Percentiles rank a stretch among this genome's conserved stretches.
phyloP scores from a whole-genome alignment of 2,888 invertebrate genomes.

The Epinotia brunnichana region DNA sequence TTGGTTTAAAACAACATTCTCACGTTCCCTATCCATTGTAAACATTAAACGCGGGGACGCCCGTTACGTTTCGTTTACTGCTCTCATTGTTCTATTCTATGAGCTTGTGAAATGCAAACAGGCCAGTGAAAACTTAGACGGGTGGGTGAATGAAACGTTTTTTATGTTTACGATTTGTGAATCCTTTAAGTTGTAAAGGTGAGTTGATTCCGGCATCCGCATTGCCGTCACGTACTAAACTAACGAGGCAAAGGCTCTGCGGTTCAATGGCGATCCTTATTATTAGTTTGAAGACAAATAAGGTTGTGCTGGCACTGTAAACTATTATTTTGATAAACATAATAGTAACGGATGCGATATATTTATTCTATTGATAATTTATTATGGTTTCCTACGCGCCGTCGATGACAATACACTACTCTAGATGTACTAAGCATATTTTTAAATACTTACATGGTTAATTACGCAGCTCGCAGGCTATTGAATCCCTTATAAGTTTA shows the following conservation, averaged over 20 bases:
- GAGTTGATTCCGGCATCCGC: constrained; percentile 60
- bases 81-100: constrained; percentile 75
- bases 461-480: no score
- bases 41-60: constrained; percentile 68
- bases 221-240: constrained; percentile 69
- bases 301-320: neutral
- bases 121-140: constrained; percentile 56
- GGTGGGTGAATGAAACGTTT: constrained; percentile 59
- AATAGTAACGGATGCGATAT: no score
- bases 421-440: no score
- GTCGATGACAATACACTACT: no score
- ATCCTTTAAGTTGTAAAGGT: constrained; percentile 49
- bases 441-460: no score
- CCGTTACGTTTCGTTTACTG: constrained; percentile 76
- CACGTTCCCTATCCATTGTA: constrained; percentile 78
- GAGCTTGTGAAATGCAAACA: constrained; percentile 77
- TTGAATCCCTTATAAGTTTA: no score
- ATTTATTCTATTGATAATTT: no score
- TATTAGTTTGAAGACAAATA: neutral
- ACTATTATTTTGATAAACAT: no score
- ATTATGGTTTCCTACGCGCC: no score
- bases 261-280: constrained; percentile 55
- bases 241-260: constrained; percentile 60
- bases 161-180: constrained; percentile 51
- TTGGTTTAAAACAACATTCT: constrained; percentile 75